Conservation (phyloP, 1,140 invertebrate genomes). For the Brachionus rubens region DNA sequence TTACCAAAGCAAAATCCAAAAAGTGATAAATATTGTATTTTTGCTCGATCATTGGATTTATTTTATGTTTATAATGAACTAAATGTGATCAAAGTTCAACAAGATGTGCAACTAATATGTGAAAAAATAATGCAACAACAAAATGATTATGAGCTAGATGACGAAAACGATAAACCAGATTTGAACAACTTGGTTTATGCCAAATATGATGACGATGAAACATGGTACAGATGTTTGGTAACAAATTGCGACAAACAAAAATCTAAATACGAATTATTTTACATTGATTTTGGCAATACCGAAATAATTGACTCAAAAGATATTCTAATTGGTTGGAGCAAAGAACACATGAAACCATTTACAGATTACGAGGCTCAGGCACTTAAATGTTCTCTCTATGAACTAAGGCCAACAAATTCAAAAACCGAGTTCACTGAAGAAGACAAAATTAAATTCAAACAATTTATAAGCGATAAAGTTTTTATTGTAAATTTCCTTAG, state of each 20-base stretch:
- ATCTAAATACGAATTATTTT: background rate
- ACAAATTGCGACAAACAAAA: background rate
- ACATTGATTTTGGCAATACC: slow-evolving; percentile 34
- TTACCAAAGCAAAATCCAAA: background rate
- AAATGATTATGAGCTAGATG: background rate
- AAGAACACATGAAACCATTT: background rate
- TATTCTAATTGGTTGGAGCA: background rate
- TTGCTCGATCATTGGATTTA: background rate
- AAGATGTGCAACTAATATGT: background rate
- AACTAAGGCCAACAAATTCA: background rate
- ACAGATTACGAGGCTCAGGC: background rate
- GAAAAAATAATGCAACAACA: background rate
- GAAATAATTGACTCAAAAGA: background rate
- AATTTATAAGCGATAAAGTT: background rate
- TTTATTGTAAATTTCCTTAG: slow-evolving; percentile 19
- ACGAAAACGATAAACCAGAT: background rate
- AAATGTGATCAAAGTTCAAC: background rate
- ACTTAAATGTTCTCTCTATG: background rate
- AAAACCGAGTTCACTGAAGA: background rate
- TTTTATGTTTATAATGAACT: slow-evolving; percentile 28
- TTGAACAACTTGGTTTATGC: slow-evolving; percentile 7
- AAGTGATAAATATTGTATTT: background rate
- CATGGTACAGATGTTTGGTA: slow-evolving; percentile 22
- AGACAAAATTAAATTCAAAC: slow-evolving; percentile 9
- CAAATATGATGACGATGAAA: slow-evolving; percentile 1